Conservation (phyloP, 2,888 invertebrate species). For the Cataglyphis rosenhaueri region DNA sequence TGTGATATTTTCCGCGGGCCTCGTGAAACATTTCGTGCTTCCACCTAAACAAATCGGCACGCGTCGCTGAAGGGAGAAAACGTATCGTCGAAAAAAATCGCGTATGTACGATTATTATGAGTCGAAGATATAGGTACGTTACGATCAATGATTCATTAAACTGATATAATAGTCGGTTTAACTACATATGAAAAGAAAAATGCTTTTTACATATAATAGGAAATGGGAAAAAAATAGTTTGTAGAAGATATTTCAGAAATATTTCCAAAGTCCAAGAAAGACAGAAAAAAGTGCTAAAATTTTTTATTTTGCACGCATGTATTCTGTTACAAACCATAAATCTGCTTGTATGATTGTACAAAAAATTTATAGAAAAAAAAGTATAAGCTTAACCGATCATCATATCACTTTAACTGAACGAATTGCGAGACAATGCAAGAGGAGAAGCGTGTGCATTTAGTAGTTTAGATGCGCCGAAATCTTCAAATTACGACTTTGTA, state of each 20-base stretch:
- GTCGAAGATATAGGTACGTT: constrained; percentile 30
- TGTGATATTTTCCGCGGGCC: constrained; percentile 52
- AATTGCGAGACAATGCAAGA: not conserved
- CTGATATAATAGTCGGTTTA: constrained; percentile 36
- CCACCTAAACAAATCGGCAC: constrained; percentile 36
- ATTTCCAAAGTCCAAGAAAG: not conserved
- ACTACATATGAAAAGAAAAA: not conserved
- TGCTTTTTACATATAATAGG: not conserved
- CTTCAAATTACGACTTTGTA: constrained; percentile 63
- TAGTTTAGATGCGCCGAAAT: constrained; percentile 39
- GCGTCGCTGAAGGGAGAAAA: constrained; percentile 31
- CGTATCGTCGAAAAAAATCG: constrained; percentile 20
- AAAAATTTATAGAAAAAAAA: not conserved
- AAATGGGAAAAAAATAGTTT: not conserved
- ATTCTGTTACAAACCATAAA: constrained; percentile 17
- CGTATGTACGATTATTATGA: constrained; percentile 10
- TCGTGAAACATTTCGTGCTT: constrained; percentile 44
- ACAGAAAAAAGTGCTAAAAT: not conserved
- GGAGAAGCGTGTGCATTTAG: not conserved
- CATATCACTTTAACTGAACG: constrained; percentile 32
- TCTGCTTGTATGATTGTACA: constrained; percentile 20
- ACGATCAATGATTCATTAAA: constrained; percentile 38
- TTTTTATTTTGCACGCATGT: constrained; percentile 18
- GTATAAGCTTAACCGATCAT: constrained; percentile 27
- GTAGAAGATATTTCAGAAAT: constrained; percentile 1